Evolutionary conservation across 2,113 vertebrate species (phyloP).

Genomic region (Scatophagus argus): DNA sequence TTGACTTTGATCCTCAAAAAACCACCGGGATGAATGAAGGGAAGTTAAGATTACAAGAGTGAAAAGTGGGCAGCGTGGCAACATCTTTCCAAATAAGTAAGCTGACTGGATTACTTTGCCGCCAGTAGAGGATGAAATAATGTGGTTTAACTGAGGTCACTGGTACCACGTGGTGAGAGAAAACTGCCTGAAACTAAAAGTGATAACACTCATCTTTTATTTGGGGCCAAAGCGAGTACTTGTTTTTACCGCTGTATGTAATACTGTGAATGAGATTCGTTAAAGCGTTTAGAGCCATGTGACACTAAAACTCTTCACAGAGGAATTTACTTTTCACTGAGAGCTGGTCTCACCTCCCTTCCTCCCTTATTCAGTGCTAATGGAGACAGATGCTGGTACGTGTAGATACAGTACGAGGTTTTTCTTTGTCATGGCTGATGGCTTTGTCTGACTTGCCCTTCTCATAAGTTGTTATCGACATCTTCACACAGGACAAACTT

Average conservation of each 20-base stretch:
- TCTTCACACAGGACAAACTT: neutral
- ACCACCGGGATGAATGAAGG: neutral
- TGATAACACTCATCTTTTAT: neutral
- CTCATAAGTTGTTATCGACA: neutral
- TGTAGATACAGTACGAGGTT: neutral
- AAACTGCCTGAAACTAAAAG: neutral
- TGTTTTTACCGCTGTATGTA: neutral
- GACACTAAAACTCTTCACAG: neutral
- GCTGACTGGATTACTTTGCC: neutral
- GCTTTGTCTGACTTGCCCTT: neutral
- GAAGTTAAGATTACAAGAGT: neutral
- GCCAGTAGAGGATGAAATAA: slow-evolving; percentile 1
- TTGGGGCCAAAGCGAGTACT: neutral
- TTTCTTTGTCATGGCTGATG: neutral
- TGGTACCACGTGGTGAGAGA: neutral
- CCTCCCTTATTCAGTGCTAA: slow-evolving; percentile 6
- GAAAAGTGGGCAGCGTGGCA: neutral
- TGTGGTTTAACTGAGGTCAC: neutral
- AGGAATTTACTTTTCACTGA: neutral
- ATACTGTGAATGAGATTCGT: slow-evolving; percentile 17
- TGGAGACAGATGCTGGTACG: neutral
- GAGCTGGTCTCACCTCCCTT: neutral
- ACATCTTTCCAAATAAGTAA: neutral
- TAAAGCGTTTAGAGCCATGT: slow-evolving; percentile 17
- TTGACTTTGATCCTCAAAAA: neutral